Evolutionary conservation across 2,113 vertebrate genomes (phyloP).

Genomic region (Vulpes lagopus): DNA sequence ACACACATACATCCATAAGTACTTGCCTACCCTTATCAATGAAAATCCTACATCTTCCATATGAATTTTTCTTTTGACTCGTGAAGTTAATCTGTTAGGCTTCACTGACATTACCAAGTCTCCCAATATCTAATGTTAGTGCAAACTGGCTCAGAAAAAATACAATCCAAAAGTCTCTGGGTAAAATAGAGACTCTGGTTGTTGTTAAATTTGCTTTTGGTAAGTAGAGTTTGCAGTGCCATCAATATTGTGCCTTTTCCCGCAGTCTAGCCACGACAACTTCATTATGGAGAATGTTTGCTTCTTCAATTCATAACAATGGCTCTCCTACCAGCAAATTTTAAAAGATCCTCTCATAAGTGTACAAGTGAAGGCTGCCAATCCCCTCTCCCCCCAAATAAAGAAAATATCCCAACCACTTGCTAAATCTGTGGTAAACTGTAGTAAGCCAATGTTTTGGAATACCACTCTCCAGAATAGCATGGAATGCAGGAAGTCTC

Average conservation of each 20-base stretch:
- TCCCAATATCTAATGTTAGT: constrained; percentile 67
- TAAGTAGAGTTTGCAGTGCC: not conserved
- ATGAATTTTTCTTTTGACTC: constrained; percentile 69
- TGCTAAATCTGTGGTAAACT: constrained; percentile 52
- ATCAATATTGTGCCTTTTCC: not conserved
- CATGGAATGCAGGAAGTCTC: not conserved
- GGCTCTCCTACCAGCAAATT: not conserved
- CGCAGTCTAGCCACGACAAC: not conserved
- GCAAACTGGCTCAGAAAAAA: constrained; percentile 81
- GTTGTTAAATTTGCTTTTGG: constrained; percentile 72
- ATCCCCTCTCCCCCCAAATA: not conserved
- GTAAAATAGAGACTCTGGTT: constrained; percentile 70
- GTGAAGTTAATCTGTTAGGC: constrained; percentile 30
- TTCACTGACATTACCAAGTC: not conserved
- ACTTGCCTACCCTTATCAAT: constrained; percentile 6
- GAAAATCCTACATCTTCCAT: constrained; percentile 68
- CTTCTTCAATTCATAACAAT: not conserved
- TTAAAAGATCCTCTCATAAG: not conserved
- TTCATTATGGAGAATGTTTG: not conserved
- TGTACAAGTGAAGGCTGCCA: not conserved
- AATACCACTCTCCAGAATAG: constrained; percentile 37
- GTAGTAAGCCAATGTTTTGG: constrained; percentile 39
- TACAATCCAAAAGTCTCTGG: constrained; percentile 75
- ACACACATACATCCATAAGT: not conserved
- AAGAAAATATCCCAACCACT: constrained; percentile 47